Conservation (phyloP, 2,888 invertebrate species). For the Quadroppia sp. region DNA sequence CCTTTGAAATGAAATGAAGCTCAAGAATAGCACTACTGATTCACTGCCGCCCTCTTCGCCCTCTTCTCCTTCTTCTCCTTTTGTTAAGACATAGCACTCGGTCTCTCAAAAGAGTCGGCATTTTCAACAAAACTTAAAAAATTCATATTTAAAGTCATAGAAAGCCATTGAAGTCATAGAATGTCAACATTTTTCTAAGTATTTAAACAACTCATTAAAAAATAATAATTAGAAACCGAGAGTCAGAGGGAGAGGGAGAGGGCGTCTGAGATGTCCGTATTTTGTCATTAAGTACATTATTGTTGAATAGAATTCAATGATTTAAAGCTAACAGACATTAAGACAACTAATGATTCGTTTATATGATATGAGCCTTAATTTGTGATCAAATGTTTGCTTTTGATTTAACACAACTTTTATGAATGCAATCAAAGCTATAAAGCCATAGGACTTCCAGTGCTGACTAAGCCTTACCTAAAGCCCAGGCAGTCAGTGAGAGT, state of each 20-base stretch:
- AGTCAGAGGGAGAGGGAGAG: background rate
- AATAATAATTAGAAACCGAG: slow-evolving; percentile 7
- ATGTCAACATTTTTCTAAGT: slow-evolving; percentile 38
- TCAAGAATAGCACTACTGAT: slow-evolving; percentile 32
- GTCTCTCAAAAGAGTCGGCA: slow-evolving; percentile 28
- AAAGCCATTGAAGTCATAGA: slow-evolving; percentile 26
- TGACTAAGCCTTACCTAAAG: slow-evolving; percentile 5
- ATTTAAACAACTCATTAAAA: slow-evolving; percentile 20
- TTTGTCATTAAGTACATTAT: background rate
- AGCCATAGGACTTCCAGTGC: background rate
- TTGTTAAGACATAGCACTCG: slow-evolving; percentile 18
- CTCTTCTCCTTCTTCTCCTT: background rate
- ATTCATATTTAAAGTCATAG: slow-evolving; percentile 27
- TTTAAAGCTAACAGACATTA: background rate
- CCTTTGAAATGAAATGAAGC: slow-evolving; percentile 35
- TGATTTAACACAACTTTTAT: slow-evolving; percentile 29
- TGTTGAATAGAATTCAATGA: background rate
- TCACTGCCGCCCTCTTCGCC: slow-evolving; percentile 11
- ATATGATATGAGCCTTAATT: slow-evolving; percentile 8
- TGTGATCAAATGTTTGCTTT: slow-evolving; percentile 36
- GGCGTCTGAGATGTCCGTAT: background rate
- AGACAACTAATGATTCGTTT: slow-evolving; percentile 18
- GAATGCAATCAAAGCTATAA: slow-evolving; percentile 32
- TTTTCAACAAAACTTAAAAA: slow-evolving; percentile 29
- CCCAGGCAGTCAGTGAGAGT: background rate